Percentiles rank a stretch among this genome's conserved stretches.
phyloP scores from a whole-genome alignment of 2,113 vertebrate species.

The Prionailurus viverrinus region DNA sequence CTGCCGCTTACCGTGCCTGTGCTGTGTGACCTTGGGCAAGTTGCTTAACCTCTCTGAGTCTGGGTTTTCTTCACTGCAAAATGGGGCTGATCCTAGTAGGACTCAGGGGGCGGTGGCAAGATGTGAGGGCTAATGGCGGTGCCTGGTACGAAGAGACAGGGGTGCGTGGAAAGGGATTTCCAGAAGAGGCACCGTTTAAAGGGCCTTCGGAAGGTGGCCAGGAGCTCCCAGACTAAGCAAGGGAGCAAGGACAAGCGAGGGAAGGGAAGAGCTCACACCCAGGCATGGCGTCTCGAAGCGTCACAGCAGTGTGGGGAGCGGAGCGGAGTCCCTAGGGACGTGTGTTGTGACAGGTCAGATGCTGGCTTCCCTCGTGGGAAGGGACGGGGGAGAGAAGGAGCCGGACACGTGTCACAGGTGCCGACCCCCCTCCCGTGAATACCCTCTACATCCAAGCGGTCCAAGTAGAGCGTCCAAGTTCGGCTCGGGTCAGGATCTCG shows the following conservation, averaged over 20 bases:
- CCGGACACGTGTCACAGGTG: too few species aligned
- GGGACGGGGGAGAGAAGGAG: not conserved
- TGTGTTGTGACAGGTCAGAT: not conserved
- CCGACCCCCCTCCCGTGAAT: too few species aligned
- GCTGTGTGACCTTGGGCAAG: not conserved
- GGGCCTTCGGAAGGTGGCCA: not conserved
- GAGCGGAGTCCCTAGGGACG: not conserved
- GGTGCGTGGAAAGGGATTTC: too few species aligned
- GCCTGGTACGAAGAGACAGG: not conserved
- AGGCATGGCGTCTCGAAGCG: accelerated
- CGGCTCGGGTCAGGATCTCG: too few species aligned
- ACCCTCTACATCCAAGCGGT: too few species aligned
- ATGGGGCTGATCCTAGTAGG: not conserved
- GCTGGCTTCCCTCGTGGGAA: not conserved
- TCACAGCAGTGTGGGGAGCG: not conserved
- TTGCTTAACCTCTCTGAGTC: not conserved
- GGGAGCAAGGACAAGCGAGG: not conserved
- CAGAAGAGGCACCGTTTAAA: not conserved
- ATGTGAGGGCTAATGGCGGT: accelerated
- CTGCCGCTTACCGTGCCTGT: too few species aligned
- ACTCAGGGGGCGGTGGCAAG: not conserved
- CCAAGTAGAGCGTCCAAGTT: too few species aligned
- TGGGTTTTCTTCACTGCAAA: not conserved
- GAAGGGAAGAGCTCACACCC: accelerated
- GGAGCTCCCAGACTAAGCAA: not conserved